Evolutionary conservation across 2,113 vertebrate genomes (phyloP).

Genomic region (Lethenteron reissneri): DNA sequence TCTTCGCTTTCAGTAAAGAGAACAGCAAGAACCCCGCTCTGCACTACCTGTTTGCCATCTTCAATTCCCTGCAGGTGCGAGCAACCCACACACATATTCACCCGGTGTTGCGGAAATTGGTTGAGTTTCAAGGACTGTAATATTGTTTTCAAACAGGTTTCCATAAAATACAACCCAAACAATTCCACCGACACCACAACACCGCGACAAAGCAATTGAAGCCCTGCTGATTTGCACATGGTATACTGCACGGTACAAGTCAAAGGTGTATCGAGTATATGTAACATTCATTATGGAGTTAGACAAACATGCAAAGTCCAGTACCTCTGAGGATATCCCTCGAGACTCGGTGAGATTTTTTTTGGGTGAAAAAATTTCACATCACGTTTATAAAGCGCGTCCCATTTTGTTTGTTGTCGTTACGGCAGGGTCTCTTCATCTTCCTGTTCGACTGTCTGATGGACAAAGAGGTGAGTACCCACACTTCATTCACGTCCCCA

Average conservation of each 20-base stretch:
- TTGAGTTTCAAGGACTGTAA: background rate
- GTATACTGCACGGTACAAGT: background rate
- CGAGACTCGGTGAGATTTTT: background rate
- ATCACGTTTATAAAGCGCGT: conserved; percentile 2
- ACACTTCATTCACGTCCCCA: background rate
- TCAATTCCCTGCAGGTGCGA: conserved; percentile 54
- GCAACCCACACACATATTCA: background rate
- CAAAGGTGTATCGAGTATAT: too few relatives aligned
- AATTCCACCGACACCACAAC: background rate
- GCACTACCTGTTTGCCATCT: conserved; percentile 31
- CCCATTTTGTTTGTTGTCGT: background rate
- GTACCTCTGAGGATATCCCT: background rate
- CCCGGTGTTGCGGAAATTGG: background rate
- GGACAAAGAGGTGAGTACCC: conserved; percentile 27
- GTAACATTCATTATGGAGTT: too few relatives aligned
- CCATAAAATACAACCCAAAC: background rate
- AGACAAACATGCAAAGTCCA: too few relatives aligned
- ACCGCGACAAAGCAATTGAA: background rate
- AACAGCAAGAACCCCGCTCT: conserved; percentile 13
- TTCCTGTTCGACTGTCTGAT: conserved; percentile 34
- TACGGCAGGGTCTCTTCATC: conserved; percentile 34
- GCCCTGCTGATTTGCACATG: background rate
- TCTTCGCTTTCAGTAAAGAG: conserved; percentile 23
- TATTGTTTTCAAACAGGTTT: background rate
- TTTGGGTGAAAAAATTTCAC: background rate